Evolutionary conservation across 64 coral and sea anemone genomes (phyloP).

Genomic region (Pocillopora damicornis): DNA sequence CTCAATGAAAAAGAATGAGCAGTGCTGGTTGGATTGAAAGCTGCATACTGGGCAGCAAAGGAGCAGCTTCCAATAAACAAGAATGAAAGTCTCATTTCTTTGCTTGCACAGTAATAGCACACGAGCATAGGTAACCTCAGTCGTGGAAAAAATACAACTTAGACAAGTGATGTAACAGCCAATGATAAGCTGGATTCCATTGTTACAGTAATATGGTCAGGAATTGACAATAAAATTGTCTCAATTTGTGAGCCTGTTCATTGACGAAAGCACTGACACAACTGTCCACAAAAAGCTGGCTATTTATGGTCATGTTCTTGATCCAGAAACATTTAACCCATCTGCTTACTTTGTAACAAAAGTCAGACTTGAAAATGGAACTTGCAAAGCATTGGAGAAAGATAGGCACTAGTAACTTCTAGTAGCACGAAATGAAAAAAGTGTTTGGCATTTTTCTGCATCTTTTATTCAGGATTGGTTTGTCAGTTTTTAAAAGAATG

Average conservation of each 20-base stretch:
- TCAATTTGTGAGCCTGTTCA: slow-evolving; percentile 52
- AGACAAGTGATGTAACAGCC: slow-evolving; percentile 48
- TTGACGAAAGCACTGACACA: slow-evolving; percentile 42
- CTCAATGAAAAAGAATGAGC: slow-evolving; percentile 50
- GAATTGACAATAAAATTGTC: slow-evolving; percentile 47
- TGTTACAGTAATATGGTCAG: slow-evolving; percentile 41
- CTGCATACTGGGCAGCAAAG: slow-evolving; percentile 50
- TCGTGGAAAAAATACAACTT: slow-evolving; percentile 49
- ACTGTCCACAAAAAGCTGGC: slow-evolving; percentile 53
- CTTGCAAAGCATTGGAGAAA: slow-evolving; percentile 12
- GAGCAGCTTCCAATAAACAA: slow-evolving; percentile 46
- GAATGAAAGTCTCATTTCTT: slow-evolving; percentile 53
- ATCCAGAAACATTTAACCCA: slow-evolving; percentile 53
- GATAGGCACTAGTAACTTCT: too few relatives aligned
- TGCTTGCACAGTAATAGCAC: slow-evolving; percentile 45
- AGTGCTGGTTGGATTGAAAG: slow-evolving; percentile 51
- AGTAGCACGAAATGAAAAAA: too few relatives aligned
- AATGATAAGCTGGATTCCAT: slow-evolving; percentile 46
- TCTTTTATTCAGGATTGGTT: too few relatives aligned
- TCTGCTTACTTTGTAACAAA: slow-evolving; percentile 47
- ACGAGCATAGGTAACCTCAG: slow-evolving; percentile 35
- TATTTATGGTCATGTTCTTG: slow-evolving; percentile 48
- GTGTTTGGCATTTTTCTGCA: too few relatives aligned
- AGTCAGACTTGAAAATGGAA: slow-evolving; percentile 43
- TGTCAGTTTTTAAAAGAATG: too few relatives aligned